Evolutionary conservation across 2,888 invertebrate genomes (phyloP).

Genomic region (Cynaeus angustus): DNA sequence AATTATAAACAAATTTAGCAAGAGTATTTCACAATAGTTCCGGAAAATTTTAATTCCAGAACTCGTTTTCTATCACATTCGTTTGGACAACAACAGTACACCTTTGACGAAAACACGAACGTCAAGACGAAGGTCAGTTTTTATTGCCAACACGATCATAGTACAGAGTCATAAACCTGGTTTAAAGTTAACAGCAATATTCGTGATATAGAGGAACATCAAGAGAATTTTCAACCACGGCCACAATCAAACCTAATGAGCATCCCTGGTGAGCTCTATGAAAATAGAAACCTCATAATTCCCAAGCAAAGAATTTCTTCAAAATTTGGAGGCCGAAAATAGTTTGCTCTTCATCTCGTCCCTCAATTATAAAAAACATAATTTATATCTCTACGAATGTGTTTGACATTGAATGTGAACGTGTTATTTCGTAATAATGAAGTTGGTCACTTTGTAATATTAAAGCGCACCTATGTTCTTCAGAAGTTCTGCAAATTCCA

Average conservation of each 20-base stretch:
- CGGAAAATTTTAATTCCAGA: neutral
- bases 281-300: too few species aligned
- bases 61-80: neutral
- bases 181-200: neutral
- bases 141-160: neutral
- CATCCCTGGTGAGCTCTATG: too few species aligned
- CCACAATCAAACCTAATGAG: too few species aligned
- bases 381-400: neutral
- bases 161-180: neutral
- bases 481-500: neutral
- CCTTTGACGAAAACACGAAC: neutral
- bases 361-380: neutral
- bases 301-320: too few species aligned
- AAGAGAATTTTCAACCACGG: neutral
- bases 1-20: neutral
- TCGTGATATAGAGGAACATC: neutral
- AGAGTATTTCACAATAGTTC: neutral
- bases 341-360: neutral
- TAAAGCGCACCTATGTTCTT: neutral
- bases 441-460: neutral
- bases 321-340: too few species aligned
- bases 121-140: constrained; percentile 1
- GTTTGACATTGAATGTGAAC: constrained; percentile 3
- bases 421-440: neutral
- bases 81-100: neutral